Evolutionary conservation across 2,797 vertebrate genomes (phyloP), one percentile per base, ranked within the genome.

Genomic region (Halcyon smyrnensis): DNA sequence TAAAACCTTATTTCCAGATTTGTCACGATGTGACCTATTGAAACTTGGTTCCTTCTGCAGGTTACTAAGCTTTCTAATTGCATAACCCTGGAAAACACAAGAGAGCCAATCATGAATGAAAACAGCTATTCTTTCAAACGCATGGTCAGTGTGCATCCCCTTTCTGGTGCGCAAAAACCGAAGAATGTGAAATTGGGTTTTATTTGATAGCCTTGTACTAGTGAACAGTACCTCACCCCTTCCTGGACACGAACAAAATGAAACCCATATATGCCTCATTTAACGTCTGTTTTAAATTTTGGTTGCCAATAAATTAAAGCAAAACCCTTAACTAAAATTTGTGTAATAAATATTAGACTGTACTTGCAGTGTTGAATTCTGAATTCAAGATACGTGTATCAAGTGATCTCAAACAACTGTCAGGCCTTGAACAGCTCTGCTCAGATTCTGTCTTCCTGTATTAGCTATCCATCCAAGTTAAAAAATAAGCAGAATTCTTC

Each of bases 1-100:
- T 34, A 28, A 37, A 67, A 64, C 3, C 17, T 17, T 43, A 43
- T 43, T 43, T 43, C 43, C 27, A 59, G 11, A 36, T 67, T 59
- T 50, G 11, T 48, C 30, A 14, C 11, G 3, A 53, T 23, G 12
- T 9, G 30, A 41, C 39, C 50, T 63, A 34, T 30, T 34, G 20
- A 30, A 81, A 70, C 28, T 57, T 32, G 59, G 59, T n/a, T 37
- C 18, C 57, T 89, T 41, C 91, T 90, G 37, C 8, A 89, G 34
- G 46, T 62, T 53, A 75, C 9, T 1, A 69, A 37, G 30, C 24
- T 92, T 94, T 69, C 62, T 60, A 50, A 37, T 5, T 80, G 32
- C 46, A 46, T 21, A 73, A 84, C 46, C 82, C 57, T 65, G n/a
- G n/a, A 62, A 90, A 89, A 87, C 28, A 68, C 78, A 94, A 93